These are phyloP conservation scores for Caenorhabditis inopinata DNA, from an alignment of 1,140 invertebrate species.

Conservation along the genomic window DNA sequence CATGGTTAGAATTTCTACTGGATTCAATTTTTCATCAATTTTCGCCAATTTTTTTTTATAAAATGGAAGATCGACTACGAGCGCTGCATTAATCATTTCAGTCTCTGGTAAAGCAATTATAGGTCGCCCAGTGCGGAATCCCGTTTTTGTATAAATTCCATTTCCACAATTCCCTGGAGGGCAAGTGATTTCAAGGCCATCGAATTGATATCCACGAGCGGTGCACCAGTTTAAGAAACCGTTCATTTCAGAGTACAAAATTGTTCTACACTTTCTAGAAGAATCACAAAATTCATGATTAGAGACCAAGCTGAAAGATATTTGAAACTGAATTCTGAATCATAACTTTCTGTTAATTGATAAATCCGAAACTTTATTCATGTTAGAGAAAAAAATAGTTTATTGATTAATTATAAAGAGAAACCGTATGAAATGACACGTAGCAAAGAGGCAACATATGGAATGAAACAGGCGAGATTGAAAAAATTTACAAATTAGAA, in stretches of 20 bases:
- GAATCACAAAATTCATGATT: too few relatives aligned
- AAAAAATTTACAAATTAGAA: too few relatives aligned
- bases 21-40: background rate
- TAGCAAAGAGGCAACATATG: too few relatives aligned
- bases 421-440: too few relatives aligned
- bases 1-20: conserved; percentile 44
- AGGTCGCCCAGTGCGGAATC: background rate
- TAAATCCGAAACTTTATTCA: too few relatives aligned
- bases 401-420: too few relatives aligned
- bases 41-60: background rate
- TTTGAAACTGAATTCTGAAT: too few relatives aligned
- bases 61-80: conserved; percentile 14
- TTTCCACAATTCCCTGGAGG: conserved; percentile 40
- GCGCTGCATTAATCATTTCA: conserved; percentile 37
- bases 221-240: conserved; percentile 34
- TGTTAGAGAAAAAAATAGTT: too few relatives aligned
- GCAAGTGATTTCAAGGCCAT: conserved; percentile 21
- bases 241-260: background rate
- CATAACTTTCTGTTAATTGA: too few relatives aligned
- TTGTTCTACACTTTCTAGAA: too few relatives aligned
- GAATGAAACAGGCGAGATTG: too few relatives aligned
- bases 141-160: conserved; percentile 39
- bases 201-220: conserved; percentile 8
- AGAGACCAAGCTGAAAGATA: too few relatives aligned
- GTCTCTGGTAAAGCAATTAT: conserved; percentile 36